Percentiles rank a stretch among this genome's conserved stretches.
phyloP scores from a whole-genome alignment of 2,888 invertebrate genomes.

The Andrena chrysosceles region DNA sequence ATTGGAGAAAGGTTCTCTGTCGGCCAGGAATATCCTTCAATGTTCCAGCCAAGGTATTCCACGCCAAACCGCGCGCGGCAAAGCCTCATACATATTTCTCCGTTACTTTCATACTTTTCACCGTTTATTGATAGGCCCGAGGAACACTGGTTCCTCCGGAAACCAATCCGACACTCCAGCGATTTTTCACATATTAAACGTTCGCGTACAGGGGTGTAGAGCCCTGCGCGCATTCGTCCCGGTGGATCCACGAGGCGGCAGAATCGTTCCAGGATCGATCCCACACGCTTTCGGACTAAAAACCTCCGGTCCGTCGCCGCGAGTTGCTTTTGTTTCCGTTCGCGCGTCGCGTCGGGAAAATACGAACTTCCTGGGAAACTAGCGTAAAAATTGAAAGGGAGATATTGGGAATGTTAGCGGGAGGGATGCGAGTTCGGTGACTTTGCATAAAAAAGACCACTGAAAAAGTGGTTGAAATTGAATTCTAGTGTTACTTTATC shows the following conservation, averaged over 20 bases:
- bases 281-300: too few species aligned
- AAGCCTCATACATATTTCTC: slow-evolving; percentile 37
- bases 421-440: too few species aligned
- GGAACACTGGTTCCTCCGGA: background rate
- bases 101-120: slow-evolving; percentile 35
- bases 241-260: too few species aligned
- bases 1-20: background rate
- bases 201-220: background rate
- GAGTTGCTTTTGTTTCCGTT: too few species aligned
- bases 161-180: background rate
- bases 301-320: too few species aligned
- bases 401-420: too few species aligned
- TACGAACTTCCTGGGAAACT: too few species aligned
- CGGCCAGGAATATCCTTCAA: slow-evolving; percentile 24
- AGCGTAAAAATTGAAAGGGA: too few species aligned
- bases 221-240: too few species aligned
- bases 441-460: background rate
- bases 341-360: too few species aligned
- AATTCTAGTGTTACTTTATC: background rate
- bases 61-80: slow-evolving; percentile 25
- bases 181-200: background rate
- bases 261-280: too few species aligned
- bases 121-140: slow-evolving; percentile 16
- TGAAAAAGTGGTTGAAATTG: background rate
- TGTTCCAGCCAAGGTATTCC: slow-evolving; percentile 25